Evolutionary conservation across 1,140 invertebrate species (phyloP), one percentile per base, ranked within the genome.

Genomic region (Caerostris extrusa): DNA sequence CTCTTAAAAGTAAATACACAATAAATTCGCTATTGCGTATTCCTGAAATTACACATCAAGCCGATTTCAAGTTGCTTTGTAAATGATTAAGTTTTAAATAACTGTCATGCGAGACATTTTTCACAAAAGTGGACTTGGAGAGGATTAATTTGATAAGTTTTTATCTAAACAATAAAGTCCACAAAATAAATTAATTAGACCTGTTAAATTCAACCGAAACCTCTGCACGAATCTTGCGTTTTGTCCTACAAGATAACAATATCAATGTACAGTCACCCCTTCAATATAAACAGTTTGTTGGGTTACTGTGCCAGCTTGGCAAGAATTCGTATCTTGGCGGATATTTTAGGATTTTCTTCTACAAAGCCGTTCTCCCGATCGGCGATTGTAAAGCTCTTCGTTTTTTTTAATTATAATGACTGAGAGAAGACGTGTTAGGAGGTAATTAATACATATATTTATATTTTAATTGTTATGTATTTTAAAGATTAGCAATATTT

Each of bases 371-470:
- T 58, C 55, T 7, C 7, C 8, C 3, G 19, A 10, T 50, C 8
- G 34, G 3, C 53, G 5, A 12, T 50, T 8, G 19, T 50, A 77
- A 77, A 53, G 10, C 10, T 12, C 12, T n/a, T 4, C 12, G 5
- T 7, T 57, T 53, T 19, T 61, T 50, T 34, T 60, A 19, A 34
- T 34, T 53, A 90, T 19, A 19, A 90, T 90, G 88, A 17, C 55
- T 71, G 88, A 90, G 67, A 64, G 88, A 12, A 69, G 88, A 71
- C 88, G 88, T 57, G 88, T 90, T 14, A 69, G 88, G 77, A 90
- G 88, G 88, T 90, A 90, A 58, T 56, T 50, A 77, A 50, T 77
- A 34, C 34, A 34, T 34, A 34, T 34, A 12, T 14, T 34, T 77
- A 50, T 12, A 77, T 14, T 53, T 77, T 50, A 8, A 14, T 12